Conservation (phyloP, 2,113 vertebrate genomes). For the Egretta garzetta region DNA sequence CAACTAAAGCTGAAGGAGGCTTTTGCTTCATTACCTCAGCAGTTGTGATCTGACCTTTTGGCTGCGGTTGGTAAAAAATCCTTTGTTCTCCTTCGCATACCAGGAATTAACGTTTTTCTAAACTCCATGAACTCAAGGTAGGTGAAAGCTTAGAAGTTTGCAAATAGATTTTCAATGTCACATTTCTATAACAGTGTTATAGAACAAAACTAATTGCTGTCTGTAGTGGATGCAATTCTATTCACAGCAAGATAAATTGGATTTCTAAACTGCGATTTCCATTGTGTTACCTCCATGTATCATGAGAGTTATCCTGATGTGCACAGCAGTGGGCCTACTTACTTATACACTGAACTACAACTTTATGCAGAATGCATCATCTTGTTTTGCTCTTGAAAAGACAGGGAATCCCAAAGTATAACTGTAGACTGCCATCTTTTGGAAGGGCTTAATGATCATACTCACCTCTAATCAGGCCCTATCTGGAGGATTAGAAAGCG, state of each 20-base stretch:
- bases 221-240: constrained; percentile 77
- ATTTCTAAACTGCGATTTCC: constrained; percentile 78
- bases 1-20: constrained; percentile 26
- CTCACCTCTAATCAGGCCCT: not conserved
- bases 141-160: constrained; percentile 57
- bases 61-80: constrained; percentile 16
- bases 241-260: constrained; percentile 82
- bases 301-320: constrained; percentile 69
- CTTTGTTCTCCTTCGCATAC: constrained; percentile 24
- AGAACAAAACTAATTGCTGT: constrained; percentile 81
- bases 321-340: constrained; percentile 75
- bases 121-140: constrained; percentile 21
- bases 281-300: constrained; percentile 69
- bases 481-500: not conserved
- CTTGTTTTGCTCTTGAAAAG: not conserved
- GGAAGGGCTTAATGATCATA: constrained; percentile 36
- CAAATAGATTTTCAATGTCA: constrained; percentile 77
- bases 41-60: constrained; percentile 60
- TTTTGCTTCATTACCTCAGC: constrained; percentile 62
- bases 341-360: constrained; percentile 56
- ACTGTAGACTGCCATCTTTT: constrained; percentile 41
- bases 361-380: constrained; percentile 56
- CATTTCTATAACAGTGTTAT: constrained; percentile 61
- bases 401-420: not conserved
- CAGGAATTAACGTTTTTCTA: constrained; percentile 69